These are phyloP conservation scores for Ecliptopera silaceata DNA, from an alignment of 2,888 invertebrate genomes.

Conservation along the genomic window DNA sequence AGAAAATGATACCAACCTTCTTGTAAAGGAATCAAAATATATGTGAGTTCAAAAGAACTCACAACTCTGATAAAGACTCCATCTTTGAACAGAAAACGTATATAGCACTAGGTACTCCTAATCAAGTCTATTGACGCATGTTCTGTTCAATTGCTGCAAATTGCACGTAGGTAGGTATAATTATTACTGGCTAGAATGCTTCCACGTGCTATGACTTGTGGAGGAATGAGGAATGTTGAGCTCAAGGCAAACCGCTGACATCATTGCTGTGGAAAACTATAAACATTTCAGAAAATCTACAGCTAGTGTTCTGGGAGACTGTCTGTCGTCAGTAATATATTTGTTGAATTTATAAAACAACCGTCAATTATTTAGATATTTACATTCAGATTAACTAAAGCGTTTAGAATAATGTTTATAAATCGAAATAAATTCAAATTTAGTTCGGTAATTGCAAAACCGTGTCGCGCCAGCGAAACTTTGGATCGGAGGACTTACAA, in stretches of 20 bases:
- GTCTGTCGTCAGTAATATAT: slow-evolving; percentile 29
- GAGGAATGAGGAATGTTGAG: slow-evolving; percentile 57
- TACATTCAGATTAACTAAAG: slow-evolving; percentile 31
- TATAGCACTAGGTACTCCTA: slow-evolving; percentile 18
- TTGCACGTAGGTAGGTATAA: slow-evolving; percentile 39
- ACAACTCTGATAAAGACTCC: background rate
- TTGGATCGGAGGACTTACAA: slow-evolving; percentile 45
- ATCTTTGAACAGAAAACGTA: background rate
- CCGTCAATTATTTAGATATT: slow-evolving; percentile 33
- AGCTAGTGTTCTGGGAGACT: slow-evolving; percentile 37
- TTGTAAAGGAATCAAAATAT: background rate
- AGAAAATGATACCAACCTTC: slow-evolving; percentile 7
- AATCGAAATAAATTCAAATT: slow-evolving; percentile 48
- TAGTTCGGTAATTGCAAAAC: slow-evolving; percentile 54
- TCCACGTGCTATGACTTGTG: slow-evolving; percentile 52
- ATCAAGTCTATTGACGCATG: slow-evolving; percentile 52
- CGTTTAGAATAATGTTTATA: slow-evolving; percentile 40
- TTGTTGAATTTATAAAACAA: slow-evolving; percentile 26
- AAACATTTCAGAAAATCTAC: slow-evolving; percentile 28
- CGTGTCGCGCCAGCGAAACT: slow-evolving; percentile 53
- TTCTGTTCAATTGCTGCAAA: slow-evolving; percentile 57
- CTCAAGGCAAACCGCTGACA: slow-evolving; percentile 68
- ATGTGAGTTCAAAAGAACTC: background rate
- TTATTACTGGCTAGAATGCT: slow-evolving; percentile 54
- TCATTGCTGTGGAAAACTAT: slow-evolving; percentile 56